Evolutionary conservation across 1,140 invertebrate genomes (phyloP), one percentile per base, ranked within the genome.

Genomic region (Drosophila tropicalis): DNA sequence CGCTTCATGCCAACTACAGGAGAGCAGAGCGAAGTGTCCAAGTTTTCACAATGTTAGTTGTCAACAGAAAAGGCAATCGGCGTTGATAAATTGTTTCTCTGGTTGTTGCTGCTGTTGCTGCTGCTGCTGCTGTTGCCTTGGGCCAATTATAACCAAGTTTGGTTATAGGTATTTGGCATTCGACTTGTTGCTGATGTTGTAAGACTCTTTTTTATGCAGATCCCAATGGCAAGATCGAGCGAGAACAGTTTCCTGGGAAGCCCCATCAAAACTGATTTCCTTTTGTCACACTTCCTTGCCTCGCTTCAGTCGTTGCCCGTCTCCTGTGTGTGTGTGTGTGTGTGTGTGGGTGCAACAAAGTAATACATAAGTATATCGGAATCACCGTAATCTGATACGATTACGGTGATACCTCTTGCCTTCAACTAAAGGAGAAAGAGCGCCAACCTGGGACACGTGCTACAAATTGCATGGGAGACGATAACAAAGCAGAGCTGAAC

Each of bases 141-240:
- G 85, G 84, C 84, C 84, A 89, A 89, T 89, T 89, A 89, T 89
- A 90, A 89, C 84, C 84, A 78, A 81, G 77, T 89, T 89, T 89
- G 84, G 84, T 67, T 51, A 51, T 51, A 22, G 44, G 44, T 51
- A 51, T 51, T 68, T 68, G 77, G n/a, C 47, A 34, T 77, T 78
- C 61, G 41, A 67, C 51, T 67, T 70, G 64, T 67, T 62, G 70
- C 55, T 69, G 68, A 55, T 72, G 61, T 67, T 70, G 36, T 41
- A 76, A 69, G 58, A 72, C 68, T 51, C 19, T 51, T 76, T 67
- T 55, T 67, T 64, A 68, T 79, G 78, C 44, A 65, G 67, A 58
- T 70, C 17, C 13, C 57, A 17, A 72, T n/a, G 34, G 9, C 17
- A 22, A 51, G 6, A 51, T 9, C 9, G 15, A 47, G 13, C 7